phyloP scores from a whole-genome alignment of 2,797 vertebrate species.

The Sebastes trivittatus region DNA sequence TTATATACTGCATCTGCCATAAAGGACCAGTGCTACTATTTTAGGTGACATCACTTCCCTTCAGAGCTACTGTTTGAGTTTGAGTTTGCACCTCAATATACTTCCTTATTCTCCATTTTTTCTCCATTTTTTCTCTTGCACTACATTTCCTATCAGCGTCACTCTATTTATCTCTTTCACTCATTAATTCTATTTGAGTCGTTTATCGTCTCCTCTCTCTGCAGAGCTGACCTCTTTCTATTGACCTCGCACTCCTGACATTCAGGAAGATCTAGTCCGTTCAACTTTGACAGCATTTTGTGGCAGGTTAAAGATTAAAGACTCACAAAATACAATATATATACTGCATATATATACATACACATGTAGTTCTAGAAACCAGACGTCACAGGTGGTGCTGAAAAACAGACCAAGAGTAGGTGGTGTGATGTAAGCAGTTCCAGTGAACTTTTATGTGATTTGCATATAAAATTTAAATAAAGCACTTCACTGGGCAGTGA shows the following conservation, averaged over 20 bases:
- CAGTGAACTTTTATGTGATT: conserved; percentile 43
- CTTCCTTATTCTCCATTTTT: not conserved
- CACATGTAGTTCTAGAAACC: no score
- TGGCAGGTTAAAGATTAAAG: not conserved
- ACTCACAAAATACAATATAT: not conserved
- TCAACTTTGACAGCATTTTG: not conserved
- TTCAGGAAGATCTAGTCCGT: not conserved
- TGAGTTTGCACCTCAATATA: not conserved
- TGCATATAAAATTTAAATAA: conserved; percentile 29
- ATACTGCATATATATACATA: not conserved
- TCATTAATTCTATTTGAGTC: conserved; percentile 34
- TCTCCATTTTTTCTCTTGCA: not conserved
- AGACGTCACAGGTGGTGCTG: not conserved
- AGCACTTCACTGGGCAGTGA: not conserved
- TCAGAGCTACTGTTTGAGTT: not conserved
- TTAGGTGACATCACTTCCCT: not conserved
- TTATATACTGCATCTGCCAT: conserved; percentile 17
- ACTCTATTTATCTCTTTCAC: not conserved
- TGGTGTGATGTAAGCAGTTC: conserved; percentile 8
- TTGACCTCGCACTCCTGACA: conserved; percentile 31
- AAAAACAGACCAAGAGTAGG: conserved; percentile 35
- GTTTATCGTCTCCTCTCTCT: conserved; percentile 21
- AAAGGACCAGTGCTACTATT: not conserved
- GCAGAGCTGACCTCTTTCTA: conserved; percentile 58
- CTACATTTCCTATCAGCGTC: not conserved